Conservation (phyloP, 2,113 vertebrate species). For the Panurus biarmicus region DNA sequence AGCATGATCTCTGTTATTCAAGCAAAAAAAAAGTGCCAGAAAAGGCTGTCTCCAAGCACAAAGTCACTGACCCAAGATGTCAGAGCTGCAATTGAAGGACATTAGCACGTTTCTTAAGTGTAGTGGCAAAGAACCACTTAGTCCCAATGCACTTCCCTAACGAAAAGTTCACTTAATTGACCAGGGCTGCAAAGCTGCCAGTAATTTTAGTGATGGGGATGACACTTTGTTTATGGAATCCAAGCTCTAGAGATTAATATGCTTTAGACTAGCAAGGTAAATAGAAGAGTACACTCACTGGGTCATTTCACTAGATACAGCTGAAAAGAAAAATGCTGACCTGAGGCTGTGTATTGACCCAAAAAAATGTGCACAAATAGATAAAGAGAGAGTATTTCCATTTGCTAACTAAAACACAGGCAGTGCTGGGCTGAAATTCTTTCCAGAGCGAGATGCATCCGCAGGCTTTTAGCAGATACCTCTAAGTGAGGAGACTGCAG, state of each 20-base stretch:
- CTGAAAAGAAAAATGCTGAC: slow-evolving; percentile 38
- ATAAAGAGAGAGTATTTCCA: slow-evolving; percentile 16
- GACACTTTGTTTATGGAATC: slow-evolving; percentile 14
- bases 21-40: background rate
- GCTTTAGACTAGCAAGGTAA: background rate
- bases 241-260: background rate
- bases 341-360: slow-evolving; percentile 60
- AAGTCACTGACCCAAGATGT: background rate
- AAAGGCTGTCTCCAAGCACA: background rate
- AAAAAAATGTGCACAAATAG: slow-evolving; percentile 19
- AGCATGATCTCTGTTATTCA: background rate
- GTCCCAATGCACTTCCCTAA: background rate
- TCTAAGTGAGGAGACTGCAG: slow-evolving; percentile 1
- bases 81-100: background rate
- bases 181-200: background rate
- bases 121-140: background rate
- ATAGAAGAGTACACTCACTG: background rate
- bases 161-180: background rate
- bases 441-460: background rate
- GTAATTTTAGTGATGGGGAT: background rate
- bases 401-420: slow-evolving; percentile 31
- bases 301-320: slow-evolving; percentile 20
- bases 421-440: background rate
- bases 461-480: slow-evolving; percentile 20
- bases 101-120: background rate